Base-by-base conservation (phyloP, 2,113 vertebrate species). In the Sialia sialis region DNA sequence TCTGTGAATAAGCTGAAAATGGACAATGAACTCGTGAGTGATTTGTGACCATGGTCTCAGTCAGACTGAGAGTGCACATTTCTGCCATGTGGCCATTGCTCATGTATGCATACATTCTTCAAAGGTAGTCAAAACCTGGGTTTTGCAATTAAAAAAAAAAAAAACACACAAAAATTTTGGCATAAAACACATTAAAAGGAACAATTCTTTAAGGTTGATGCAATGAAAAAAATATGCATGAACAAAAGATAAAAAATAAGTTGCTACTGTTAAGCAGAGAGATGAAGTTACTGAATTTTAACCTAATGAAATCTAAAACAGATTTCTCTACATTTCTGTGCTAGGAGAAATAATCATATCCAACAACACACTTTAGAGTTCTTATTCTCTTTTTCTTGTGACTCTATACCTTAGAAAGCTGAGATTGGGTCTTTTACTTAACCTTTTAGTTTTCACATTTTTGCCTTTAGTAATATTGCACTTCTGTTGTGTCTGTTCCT, bases 121-220 rank as follows among this genome's bases (percentile, higher is more conserved):
- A 62, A 38, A 81, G 32, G 20, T 54, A 32, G 8, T 49, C 30
- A 58, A 41, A 68, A 11, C 25, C 21, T 56, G 15, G 38, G 0
- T 3, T 77, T 91, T 93, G 51, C 26, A 39, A 32, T 32, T 11
- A n/a, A n/a, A n/a, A n/a, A n/a, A n/a, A 16, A 19, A 88, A 81
- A 51, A 48, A 49, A 1, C 21, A n/a, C 1, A 0, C 4, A 2
- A 39, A 64, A 13, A 22, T 78, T 77, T 66, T 81, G 60, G 16
- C 26, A 51, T 48, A 43, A 81, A 63, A 39, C 19, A 59, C 36
- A 48, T n/a, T 41, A 63, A 89, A 84, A 52, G 7, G 36, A 70
- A 9, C 6, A 43, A 72, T 51, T 82, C 11, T 30, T 63, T 59
- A 55, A 72, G 13, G 32, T 75, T 58, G 66, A 55, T 23, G 44